Percentiles rank a stretch among this genome's conserved stretches.
Conservation (phyloP, 1,140 invertebrate genomes). For the Drosophila ananassae region DNA sequence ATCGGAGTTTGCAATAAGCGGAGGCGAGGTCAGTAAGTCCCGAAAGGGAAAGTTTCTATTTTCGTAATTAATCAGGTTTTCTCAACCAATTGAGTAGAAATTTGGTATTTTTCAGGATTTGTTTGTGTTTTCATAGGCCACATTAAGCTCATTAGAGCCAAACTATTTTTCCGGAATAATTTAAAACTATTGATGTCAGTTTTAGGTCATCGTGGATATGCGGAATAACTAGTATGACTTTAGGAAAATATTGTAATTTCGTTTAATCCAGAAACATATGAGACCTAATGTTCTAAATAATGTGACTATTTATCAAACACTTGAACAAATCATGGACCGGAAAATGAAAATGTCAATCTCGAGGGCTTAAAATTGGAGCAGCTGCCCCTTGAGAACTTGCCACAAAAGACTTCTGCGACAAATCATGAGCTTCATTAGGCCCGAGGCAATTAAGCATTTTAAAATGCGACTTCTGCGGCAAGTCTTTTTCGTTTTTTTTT, state of each 20-base stretch:
- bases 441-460: slow-evolving; percentile 65
- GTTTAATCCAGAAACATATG: background rate
- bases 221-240: too few relatives aligned
- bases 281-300: background rate
- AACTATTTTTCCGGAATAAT: too few relatives aligned
- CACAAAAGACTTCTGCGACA: slow-evolving; percentile 34
- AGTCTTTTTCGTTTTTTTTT: slow-evolving; percentile 21
- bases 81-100: background rate
- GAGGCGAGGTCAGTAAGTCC: background rate
- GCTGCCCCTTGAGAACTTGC: slow-evolving; percentile 12
- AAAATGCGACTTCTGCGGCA: slow-evolving; percentile 37
- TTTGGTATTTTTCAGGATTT: background rate
- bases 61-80: background rate
- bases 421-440: slow-evolving; percentile 72
- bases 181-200: too few relatives aligned
- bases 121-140: too few relatives aligned
- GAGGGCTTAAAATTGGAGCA: slow-evolving; percentile 26
- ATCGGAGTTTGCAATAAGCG: background rate
- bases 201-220: too few relatives aligned
- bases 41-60: slow-evolving; percentile 1
- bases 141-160: too few relatives aligned
- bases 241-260: too few relatives aligned
- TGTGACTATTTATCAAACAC: background rate
- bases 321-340: slow-evolving; percentile 3
- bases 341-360: slow-evolving; percentile 19